These are phyloP conservation scores for Prunella strophiata DNA, from an alignment of 2,797 vertebrate genomes.

Conservation along the genomic window DNA sequence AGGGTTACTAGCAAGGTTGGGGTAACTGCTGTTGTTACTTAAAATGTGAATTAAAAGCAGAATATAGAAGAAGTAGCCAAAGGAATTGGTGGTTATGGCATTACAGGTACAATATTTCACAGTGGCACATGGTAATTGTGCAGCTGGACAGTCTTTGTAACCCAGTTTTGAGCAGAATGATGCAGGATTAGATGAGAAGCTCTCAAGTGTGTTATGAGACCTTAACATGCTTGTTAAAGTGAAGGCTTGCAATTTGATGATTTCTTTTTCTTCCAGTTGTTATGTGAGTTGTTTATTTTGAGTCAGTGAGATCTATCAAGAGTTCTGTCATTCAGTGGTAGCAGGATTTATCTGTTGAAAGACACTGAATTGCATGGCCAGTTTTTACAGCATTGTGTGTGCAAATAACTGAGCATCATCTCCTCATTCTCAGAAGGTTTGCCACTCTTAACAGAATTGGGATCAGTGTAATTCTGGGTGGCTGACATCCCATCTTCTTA, in stretches of 20 bases:
- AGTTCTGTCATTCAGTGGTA: conserved; percentile 38
- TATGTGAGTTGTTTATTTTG: not conserved
- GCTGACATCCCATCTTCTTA: not conserved
- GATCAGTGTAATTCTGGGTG: not conserved
- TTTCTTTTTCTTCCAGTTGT: not conserved
- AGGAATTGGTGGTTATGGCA: not conserved
- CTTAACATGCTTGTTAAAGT: not conserved
- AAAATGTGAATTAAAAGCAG: not conserved
- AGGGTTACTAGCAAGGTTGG: not conserved
- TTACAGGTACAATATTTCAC: not conserved
- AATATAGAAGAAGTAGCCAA: not conserved
- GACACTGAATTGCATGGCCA: not conserved
- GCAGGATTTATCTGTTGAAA: not conserved
- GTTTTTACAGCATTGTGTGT: not conserved
- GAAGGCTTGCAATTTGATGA: not conserved
- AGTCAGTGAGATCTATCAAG: not conserved
- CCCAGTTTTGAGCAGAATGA: not conserved
- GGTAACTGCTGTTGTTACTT: not conserved
- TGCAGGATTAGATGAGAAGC: not conserved
- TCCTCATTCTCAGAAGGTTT: not conserved
- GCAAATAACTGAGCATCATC: not conserved
- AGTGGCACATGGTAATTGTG: not conserved
- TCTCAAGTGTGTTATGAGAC: not conserved
- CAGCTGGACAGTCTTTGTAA: not conserved
- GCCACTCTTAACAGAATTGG: not conserved